A percentile compares a stretch with the other conserved stretches of the same genome.
These are phyloP conservation scores for Archilochus colubris DNA, from an alignment of 2,113 vertebrate genomes.

Conservation along the genomic window DNA sequence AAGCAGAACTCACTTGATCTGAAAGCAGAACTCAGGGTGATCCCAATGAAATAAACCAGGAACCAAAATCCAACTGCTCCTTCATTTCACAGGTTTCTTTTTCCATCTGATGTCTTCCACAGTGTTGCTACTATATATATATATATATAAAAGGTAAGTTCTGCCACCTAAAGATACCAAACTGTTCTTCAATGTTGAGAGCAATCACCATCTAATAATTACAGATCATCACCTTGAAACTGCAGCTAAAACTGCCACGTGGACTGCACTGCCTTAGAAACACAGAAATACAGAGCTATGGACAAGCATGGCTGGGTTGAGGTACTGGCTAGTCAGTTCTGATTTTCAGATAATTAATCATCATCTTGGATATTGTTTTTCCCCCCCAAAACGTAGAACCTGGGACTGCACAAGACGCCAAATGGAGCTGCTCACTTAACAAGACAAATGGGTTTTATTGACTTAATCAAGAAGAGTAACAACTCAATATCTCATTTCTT, in stretches of 20 bases:
- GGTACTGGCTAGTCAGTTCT: background rate
- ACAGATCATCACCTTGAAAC: background rate
- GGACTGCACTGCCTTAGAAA: background rate
- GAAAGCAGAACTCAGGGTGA: background rate
- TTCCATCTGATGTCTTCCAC: background rate
- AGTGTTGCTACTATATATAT: background rate
- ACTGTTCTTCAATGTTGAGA: background rate
- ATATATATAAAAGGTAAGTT: background rate
- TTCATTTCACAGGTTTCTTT: background rate
- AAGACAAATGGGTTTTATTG: slow-evolving; percentile 51
- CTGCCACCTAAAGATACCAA: background rate
- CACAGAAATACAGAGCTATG: background rate
- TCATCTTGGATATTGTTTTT: background rate
- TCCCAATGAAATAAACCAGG: background rate
- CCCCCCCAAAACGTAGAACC: background rate
- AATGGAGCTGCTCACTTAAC: slow-evolving; percentile 3
- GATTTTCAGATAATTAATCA: background rate
- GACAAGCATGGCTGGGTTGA: background rate
- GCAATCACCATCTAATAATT: background rate
- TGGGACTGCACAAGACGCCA: background rate
- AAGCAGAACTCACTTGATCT: background rate
- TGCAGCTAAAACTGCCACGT: background rate
- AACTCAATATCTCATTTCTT: slow-evolving; percentile 49
- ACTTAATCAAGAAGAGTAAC: slow-evolving; percentile 28
- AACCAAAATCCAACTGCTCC: background rate